These are phyloP conservation scores for Cetonia aurata DNA, from an alignment of 2,888 invertebrate species.

Conservation along the genomic window DNA sequence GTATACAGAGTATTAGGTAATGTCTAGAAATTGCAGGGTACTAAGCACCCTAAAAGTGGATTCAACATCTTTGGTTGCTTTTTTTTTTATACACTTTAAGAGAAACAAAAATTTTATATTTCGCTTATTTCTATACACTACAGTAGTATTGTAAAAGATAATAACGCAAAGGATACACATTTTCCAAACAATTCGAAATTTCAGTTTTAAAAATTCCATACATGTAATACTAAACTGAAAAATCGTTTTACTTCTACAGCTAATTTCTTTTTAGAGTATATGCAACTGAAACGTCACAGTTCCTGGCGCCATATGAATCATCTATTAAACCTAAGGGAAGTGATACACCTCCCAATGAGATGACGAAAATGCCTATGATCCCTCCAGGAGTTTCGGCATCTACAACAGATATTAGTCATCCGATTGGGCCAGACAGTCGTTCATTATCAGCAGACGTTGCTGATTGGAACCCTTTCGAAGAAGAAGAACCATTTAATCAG, in stretches of 20 bases:
- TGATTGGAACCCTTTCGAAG: conserved; percentile 89
- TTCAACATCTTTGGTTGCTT: too few relatives aligned
- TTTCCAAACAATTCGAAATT: too few relatives aligned
- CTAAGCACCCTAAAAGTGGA: too few relatives aligned
- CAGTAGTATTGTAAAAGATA: too few relatives aligned
- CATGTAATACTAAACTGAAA: background rate
- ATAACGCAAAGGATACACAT: too few relatives aligned
- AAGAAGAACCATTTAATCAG: conserved; percentile 77
- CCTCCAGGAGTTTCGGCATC: conserved; percentile 64
- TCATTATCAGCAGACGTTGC: conserved; percentile 72
- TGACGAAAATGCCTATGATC: conserved; percentile 52
- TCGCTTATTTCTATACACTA: too few relatives aligned
- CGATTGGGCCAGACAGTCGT: conserved; percentile 59
- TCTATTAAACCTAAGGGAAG: conserved; percentile 71
- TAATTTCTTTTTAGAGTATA: conserved; percentile 71
- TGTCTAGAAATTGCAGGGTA: too few relatives aligned
- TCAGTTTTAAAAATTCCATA: background rate
- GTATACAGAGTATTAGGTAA: background rate
- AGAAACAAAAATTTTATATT: too few relatives aligned
- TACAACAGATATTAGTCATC: conserved; percentile 63
- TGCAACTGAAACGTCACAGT: conserved; percentile 81
- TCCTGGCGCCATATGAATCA: conserved; percentile 79
- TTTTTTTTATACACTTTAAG: too few relatives aligned
- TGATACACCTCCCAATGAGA: conserved; percentile 56
- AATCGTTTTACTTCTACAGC: background rate